Evolutionary conservation across 1,140 invertebrate genomes (phyloP).

Genomic region (Zaprionus camerounensis): DNA sequence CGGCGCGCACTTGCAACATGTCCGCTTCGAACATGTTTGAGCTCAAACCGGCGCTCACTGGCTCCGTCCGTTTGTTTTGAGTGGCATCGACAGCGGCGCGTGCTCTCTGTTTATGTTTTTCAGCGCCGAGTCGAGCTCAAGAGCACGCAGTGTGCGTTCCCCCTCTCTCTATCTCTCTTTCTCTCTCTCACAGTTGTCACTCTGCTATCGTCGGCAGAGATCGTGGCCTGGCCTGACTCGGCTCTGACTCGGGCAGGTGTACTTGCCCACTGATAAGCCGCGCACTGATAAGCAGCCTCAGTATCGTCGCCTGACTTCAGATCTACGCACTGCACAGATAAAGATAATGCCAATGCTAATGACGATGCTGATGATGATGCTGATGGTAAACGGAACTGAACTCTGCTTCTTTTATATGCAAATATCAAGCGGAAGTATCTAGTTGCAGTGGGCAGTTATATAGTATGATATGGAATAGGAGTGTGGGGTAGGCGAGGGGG

Average conservation of each 20-base stretch:
- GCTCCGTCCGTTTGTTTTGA: constrained; percentile 35
- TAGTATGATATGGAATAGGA: too few relatives aligned
- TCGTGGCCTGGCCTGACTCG: background rate
- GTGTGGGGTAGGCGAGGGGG: background rate
- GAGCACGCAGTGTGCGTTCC: constrained; percentile 4
- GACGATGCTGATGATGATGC: too few relatives aligned
- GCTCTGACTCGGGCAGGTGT: constrained; percentile 3
- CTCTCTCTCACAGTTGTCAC: background rate
- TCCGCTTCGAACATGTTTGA: constrained; percentile 44
- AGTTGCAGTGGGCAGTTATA: background rate
- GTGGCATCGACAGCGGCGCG: constrained; percentile 12
- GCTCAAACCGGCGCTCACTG: constrained; percentile 11
- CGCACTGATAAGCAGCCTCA: background rate
- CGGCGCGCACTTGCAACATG: constrained; percentile 5
- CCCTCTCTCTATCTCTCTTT: background rate
- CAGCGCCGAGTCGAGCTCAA: constrained; percentile 38
- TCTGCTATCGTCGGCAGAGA: background rate
- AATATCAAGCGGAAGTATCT: background rate
- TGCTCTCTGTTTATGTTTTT: constrained; percentile 52
- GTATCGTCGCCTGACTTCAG: background rate
- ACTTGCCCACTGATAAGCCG: background rate
- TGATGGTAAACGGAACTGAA: too few relatives aligned
- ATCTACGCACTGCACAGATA: constrained; percentile 3
- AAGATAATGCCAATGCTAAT: background rate
- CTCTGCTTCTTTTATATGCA: background rate